phyloP scores from a whole-genome alignment of 2,888 invertebrate genomes.

The Boloria selene region DNA sequence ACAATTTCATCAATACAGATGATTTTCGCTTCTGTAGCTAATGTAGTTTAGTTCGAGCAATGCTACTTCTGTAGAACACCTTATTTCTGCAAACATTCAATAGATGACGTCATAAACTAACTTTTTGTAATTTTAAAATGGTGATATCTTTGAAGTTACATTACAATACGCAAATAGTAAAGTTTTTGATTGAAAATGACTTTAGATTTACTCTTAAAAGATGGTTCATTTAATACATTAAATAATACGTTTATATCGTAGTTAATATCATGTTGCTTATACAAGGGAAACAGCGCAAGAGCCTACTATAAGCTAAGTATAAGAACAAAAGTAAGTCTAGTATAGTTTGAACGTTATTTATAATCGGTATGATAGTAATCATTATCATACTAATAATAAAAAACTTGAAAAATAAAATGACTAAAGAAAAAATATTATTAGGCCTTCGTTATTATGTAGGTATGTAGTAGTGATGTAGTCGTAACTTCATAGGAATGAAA shows the following conservation, averaged over 20 bases:
- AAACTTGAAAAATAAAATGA: no score
- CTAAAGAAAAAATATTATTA: no score
- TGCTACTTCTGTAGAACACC: background rate
- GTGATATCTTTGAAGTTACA: no score
- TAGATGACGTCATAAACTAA: background rate
- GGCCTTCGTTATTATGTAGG: no score
- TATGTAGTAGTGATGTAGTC: no score
- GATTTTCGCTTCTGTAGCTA: background rate
- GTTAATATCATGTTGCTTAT: conserved; percentile 16
- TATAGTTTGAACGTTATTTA: conserved; percentile 12
- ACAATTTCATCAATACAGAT: conserved; percentile 3
- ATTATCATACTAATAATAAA: background rate
- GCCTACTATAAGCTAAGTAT: conserved; percentile 21
- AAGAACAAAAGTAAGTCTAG: conserved; percentile 9
- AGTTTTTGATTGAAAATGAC: background rate
- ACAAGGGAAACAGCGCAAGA: conserved; percentile 27
- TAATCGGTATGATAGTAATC: conserved; percentile 1
- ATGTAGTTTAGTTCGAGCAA: background rate
- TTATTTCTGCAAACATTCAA: background rate
- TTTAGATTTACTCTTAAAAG: conserved; percentile 4
- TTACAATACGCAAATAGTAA: background rate
- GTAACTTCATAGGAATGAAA: no score
- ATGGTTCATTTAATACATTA: conserved; percentile 1
- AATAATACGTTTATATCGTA: background rate
- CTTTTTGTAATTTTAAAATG: no score